phyloP scores from a whole-genome alignment of 2,113 vertebrate genomes.

The Nannospalax galili region DNA sequence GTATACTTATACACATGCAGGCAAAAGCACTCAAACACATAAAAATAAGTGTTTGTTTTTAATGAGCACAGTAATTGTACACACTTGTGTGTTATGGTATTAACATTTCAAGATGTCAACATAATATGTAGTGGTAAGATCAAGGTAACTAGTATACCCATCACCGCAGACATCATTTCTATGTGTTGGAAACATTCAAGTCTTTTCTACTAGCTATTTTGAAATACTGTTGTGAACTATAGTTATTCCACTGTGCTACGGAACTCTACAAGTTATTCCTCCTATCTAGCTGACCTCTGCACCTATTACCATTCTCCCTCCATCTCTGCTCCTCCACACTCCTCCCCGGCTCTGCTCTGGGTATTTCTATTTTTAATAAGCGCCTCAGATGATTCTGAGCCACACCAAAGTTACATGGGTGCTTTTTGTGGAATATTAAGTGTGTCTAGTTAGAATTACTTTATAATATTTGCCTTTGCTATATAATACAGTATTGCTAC shows the following conservation, averaged over 20 bases:
- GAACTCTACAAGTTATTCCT: background rate
- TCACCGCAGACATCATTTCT: background rate
- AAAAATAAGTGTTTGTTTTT: background rate
- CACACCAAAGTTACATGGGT: background rate
- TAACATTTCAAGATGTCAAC: background rate
- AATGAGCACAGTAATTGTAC: too few relatives aligned
- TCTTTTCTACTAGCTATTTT: background rate
- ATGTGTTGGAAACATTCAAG: background rate
- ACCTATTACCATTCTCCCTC: background rate
- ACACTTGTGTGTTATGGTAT: background rate
- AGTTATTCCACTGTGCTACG: background rate
- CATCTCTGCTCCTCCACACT: background rate
- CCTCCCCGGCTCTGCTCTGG: background rate
- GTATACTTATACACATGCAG: too few relatives aligned
- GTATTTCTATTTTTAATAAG: background rate
- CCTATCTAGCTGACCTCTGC: background rate
- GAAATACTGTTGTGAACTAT: background rate
- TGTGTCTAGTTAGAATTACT: background rate
- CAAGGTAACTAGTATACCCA: background rate
- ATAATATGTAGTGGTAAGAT: background rate
- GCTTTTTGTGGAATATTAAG: background rate
- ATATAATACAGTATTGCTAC: background rate
- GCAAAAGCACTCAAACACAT: too few relatives aligned
- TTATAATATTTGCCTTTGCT: conserved; percentile 22
- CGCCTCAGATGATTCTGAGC: background rate